These are phyloP conservation scores for Zaprionus bogoriensis DNA, from an alignment of 2,888 invertebrate species.

Conservation along the genomic window DNA sequence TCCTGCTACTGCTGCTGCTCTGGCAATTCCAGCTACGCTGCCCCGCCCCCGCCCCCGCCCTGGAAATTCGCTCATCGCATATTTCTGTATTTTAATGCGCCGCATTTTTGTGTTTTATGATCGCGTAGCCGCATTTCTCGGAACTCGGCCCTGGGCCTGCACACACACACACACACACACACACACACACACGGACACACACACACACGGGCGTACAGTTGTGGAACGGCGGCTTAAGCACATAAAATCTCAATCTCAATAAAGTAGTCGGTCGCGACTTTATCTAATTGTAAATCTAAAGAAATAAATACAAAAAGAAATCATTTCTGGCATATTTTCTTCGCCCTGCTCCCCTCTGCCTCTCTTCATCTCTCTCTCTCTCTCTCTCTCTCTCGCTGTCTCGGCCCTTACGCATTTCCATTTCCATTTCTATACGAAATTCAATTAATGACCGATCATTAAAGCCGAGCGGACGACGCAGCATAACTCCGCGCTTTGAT, in stretches of 20 bases:
- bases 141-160: conserved; percentile 61
- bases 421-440: conserved; percentile 68
- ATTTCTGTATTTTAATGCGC: conserved; percentile 33
- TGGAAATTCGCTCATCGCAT: conserved; percentile 54
- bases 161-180: conserved; percentile 16
- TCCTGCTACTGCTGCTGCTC: background rate
- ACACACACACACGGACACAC: conserved; percentile 5
- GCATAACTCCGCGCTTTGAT: conserved; percentile 69
- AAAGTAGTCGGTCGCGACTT: conserved; percentile 67
- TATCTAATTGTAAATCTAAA: conserved; percentile 78
- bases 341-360: background rate
- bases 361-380: background rate
- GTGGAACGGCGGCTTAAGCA: conserved; percentile 67
- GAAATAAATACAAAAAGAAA: conserved; percentile 38
- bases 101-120: conserved; percentile 72
- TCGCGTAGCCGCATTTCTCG: conserved; percentile 69
- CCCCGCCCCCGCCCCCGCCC: background rate
- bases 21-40: too few relatives aligned
- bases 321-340: conserved; percentile 31
- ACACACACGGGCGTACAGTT: conserved; percentile 24
- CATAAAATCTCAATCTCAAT: conserved; percentile 77
- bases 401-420: conserved; percentile 63
- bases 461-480: conserved; percentile 51
- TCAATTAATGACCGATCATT: conserved; percentile 82
- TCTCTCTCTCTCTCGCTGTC: background rate